Evolutionary conservation across 1,140 invertebrate species (phyloP), one percentile per base, ranked within the genome.

Genomic region (Bombus turneri): DNA sequence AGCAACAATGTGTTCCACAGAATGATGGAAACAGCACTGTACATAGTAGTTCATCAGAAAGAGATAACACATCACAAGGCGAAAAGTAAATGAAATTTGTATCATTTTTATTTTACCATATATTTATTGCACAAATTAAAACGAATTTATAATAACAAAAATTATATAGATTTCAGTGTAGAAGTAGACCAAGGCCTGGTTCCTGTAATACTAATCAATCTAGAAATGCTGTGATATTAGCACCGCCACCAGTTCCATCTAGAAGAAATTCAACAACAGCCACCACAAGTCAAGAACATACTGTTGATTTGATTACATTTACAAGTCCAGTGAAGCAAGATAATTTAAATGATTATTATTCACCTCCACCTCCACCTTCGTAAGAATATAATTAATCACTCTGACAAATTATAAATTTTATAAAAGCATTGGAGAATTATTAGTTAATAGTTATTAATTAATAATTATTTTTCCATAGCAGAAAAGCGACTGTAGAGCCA

Each of bases 231-330:
- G 91, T 95, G 57, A 95, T 96, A 82, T 93, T 96, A 86, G 96
- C 96, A 86, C 96, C 96, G 31, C 96, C 96, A 66, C 93, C 94
- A 78, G 92, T 95, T 78, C 95, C 95, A 81, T 94, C 93, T 90
- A 94, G 96, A 91, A 95, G 95, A 90, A 95, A 94, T 93, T 95
- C 93, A 88, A 93, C 93, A 39, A 96, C 96, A 47, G 94, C 96
- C 83, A 92, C 95, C 62, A 92, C 95, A 34, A 95, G 94, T 13
- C 93, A 94, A 62, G 94, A 93, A 73, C 95, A 96, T 59, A 96
- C 95, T 83, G 95, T 95, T 78, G 97, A 98, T 94, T 93, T 98
- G 34, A 98, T 98, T 86, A 97, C 96, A 76, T 97, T 97, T 91
- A 96, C 96, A 43, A 97, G 96, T 93, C 97, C 95, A 18, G 87